Evolutionary conservation across 2,797 vertebrate species (phyloP).

Genomic region (Muscicapa striata): DNA sequence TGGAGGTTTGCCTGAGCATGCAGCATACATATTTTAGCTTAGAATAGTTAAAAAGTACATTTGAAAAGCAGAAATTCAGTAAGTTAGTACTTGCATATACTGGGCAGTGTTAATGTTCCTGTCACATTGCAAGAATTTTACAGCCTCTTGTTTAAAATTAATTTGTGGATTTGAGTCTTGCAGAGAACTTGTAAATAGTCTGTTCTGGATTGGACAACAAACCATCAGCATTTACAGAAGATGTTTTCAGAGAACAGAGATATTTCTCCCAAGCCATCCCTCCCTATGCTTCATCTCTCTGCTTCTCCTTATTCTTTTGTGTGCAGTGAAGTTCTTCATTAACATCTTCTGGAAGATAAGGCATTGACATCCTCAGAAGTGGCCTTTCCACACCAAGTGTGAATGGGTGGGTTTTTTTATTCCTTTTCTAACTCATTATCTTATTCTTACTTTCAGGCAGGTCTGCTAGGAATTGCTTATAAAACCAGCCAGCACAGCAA

Average conservation of each 20-base stretch:
- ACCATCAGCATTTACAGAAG: neutral
- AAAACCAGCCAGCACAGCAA: neutral
- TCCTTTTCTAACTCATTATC: neutral
- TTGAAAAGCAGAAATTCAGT: conserved; percentile 9
- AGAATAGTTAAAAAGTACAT: conserved; percentile 1
- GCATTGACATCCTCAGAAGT: neutral
- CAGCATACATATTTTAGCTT: conserved; percentile 29
- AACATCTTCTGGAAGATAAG: neutral
- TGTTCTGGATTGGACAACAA: neutral
- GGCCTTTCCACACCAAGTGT: neutral
- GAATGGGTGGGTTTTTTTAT: neutral
- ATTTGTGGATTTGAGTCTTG: neutral
- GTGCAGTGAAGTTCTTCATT: neutral
- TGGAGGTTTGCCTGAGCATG: conserved; percentile 30
- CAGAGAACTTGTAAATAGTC: neutral
- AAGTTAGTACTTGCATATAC: neutral
- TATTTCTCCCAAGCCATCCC: neutral
- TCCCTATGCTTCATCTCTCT: neutral
- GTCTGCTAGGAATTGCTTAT: neutral
- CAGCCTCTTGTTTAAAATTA: neutral
- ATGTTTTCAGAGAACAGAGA: neutral
- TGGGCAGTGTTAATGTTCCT: neutral
- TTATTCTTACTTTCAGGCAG: neutral
- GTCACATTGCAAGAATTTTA: neutral
- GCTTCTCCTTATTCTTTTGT: neutral